Percentiles rank a stretch among this genome's conserved stretches.
These are phyloP conservation scores for Ammodytes marinus DNA, from an alignment of 2,113 vertebrate genomes.

Conservation along the genomic window DNA sequence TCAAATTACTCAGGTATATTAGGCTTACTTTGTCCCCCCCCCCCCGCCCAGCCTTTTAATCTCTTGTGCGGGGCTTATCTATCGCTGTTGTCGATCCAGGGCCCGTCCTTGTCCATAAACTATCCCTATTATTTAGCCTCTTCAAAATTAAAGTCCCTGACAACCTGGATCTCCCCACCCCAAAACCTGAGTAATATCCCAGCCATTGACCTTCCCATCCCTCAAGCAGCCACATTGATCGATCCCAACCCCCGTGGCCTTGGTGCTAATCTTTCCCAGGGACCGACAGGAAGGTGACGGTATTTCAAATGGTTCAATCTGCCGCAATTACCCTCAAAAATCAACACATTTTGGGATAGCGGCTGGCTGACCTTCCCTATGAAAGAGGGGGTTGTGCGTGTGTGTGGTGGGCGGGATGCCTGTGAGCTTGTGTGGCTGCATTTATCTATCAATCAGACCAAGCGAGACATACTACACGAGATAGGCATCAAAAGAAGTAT, in stretches of 20 bases:
- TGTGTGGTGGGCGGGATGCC: conserved; percentile 24
- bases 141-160: conserved; percentile 72
- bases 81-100: conserved; percentile 55
- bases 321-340: conserved; percentile 75
- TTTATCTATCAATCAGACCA: conserved; percentile 47
- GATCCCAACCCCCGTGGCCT: conserved; percentile 62
- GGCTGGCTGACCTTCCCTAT: conserved; percentile 62
- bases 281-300: conserved; percentile 63
- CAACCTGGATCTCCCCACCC: conserved; percentile 46
- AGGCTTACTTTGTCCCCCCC: neutral
- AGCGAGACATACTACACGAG: conserved; percentile 25
- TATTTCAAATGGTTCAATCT: conserved; percentile 75
- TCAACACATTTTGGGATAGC: conserved; percentile 71
- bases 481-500: conserved; percentile 13
- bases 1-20: too few relatives aligned
- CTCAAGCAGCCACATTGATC: conserved; percentile 68
- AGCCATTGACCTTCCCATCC: conserved; percentile 75
- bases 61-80: conserved; percentile 22
- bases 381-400: conserved; percentile 6
- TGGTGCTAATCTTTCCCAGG: conserved; percentile 72
- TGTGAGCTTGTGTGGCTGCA: neutral
- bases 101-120: conserved; percentile 58
- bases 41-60: conserved; percentile 11
- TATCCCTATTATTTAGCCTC: conserved; percentile 67
- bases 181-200: conserved; percentile 54